Base-by-base conservation (phyloP, 35 echinoderm and acorn worm genomes). In the Ophiothrix spiculata region DNA sequence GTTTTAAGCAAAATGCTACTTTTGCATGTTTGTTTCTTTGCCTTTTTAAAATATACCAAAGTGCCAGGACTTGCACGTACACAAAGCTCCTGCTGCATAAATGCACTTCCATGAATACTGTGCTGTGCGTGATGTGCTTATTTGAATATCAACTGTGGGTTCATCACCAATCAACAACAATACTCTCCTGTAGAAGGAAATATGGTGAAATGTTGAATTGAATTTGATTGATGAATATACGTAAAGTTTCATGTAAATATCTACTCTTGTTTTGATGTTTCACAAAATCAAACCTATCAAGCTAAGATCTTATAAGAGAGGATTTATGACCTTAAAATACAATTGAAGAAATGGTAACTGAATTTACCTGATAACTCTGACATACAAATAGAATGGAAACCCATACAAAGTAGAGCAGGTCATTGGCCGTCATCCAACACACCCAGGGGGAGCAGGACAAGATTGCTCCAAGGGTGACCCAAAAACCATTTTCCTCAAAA, bases 361-460 rank as follows among this genome's bases (percentile, higher is more conserved):
- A 10, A n/a, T 73, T 76, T 88, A 97, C 95, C 96, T 94, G 92
- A 74, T 84, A 94, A n/a, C 91, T 78, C 40, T 99, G 96, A 90
- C 96, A 91, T 1, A 90, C 28, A 36, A 94, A 77, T 23, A 99
- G 86, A 25, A 86, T 85, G 21, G 80, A 31, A 39, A 99, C 96
- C 96, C 96, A 99, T 1, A 86, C 28, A 15, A 89, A 75, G 56
- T 99, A 91, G 29, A 88, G 78, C 0, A 88, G 11, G 32, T 83
- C 64, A 35, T 99, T 94, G 0, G 89, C 35, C 25, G 81, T 78
- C 46, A 90, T 90, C 89, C 92, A 91, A 56, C 88, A 94, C 11
- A 90, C 88, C 96, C 96, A 99, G 0, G 96, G 96, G n/a, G 96
- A 99, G 91, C 96, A 99, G 4, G 88, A 89, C 80, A 93, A 94